A percentile compares a stretch with the other conserved stretches of the same genome.
These are phyloP conservation scores for Chromoteleia sp. DNA, from an alignment of 2,888 invertebrate genomes.

Conservation along the genomic window DNA sequence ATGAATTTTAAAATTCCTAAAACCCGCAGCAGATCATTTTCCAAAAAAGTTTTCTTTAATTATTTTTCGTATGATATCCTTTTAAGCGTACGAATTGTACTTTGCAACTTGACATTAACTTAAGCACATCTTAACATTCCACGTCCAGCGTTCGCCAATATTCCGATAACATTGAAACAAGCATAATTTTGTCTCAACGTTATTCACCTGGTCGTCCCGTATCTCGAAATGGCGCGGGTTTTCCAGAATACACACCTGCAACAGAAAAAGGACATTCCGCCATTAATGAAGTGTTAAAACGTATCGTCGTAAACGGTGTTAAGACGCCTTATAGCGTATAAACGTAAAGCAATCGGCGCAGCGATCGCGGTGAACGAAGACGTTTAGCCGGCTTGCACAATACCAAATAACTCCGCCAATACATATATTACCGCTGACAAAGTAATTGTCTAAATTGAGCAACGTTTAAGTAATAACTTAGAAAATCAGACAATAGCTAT, in stretches of 20 bases:
- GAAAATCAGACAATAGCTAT: constrained; percentile 65
- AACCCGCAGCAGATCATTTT: too few relatives aligned
- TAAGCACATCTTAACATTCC: constrained; percentile 33
- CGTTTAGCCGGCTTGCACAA: constrained; percentile 54
- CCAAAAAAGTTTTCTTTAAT: too few relatives aligned
- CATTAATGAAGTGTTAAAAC: constrained; percentile 59
- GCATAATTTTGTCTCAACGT: constrained; percentile 60
- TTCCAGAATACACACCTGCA: constrained; percentile 66
- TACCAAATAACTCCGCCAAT: constrained; percentile 57
- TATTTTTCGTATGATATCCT: not conserved
- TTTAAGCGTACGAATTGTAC: constrained; percentile 6
- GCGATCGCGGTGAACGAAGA: constrained; percentile 52
- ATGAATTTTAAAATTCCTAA: too few relatives aligned
- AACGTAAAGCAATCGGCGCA: constrained; percentile 39
- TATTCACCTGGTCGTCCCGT: constrained; percentile 61
- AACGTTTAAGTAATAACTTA: constrained; percentile 63
- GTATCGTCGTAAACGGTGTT: constrained; percentile 16
- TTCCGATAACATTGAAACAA: constrained; percentile 63
- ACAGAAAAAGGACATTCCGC: constrained; percentile 57
- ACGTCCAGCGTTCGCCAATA: constrained; percentile 28
- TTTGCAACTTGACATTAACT: constrained; percentile 27
- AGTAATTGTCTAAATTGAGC: constrained; percentile 67
- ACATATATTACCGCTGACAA: constrained; percentile 67
- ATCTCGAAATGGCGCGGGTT: constrained; percentile 47
- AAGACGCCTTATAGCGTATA: constrained; percentile 1